phyloP scores from a whole-genome alignment of 30 jellyfish, hydroid and myxozoan species.

The Nemopilema nomurai region DNA sequence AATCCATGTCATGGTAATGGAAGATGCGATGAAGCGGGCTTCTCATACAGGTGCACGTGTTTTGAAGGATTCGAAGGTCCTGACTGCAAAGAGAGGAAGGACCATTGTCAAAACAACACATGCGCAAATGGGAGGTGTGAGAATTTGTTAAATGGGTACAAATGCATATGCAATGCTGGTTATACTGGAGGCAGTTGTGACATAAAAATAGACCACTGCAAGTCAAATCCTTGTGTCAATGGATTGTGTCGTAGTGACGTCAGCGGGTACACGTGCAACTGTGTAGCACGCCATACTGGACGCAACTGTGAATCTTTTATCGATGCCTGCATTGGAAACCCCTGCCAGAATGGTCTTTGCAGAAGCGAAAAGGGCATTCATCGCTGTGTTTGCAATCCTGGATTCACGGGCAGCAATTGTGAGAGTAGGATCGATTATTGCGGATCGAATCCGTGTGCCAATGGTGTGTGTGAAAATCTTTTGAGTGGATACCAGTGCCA shows the following conservation, averaged over 20 bases:
- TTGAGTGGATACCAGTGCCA: slow-evolving; percentile 39
- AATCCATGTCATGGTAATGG: slow-evolving; percentile 60
- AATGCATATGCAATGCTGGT: slow-evolving; percentile 39
- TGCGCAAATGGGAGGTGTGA: slow-evolving; percentile 42
- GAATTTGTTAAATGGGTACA: slow-evolving; percentile 15
- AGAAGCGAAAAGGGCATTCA: not conserved
- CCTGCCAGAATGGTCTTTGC: slow-evolving; percentile 45
- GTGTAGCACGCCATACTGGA: slow-evolving; percentile 18
- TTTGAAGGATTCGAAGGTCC: slow-evolving; percentile 28
- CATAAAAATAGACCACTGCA: slow-evolving; percentile 16
- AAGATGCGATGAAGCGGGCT: slow-evolving; percentile 33
- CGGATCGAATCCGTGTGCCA: slow-evolving; percentile 39
- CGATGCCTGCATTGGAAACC: slow-evolving; percentile 47
- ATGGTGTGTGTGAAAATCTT: slow-evolving; percentile 47
- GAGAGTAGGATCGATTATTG: slow-evolving; percentile 38
- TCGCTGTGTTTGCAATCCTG: slow-evolving; percentile 34
- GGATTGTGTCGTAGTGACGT: slow-evolving; percentile 25
- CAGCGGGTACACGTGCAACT: slow-evolving; percentile 19
- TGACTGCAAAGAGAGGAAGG: slow-evolving; percentile 20
- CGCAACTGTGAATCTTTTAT: slow-evolving; percentile 23
- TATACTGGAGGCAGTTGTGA: slow-evolving; percentile 48
- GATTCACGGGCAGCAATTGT: slow-evolving; percentile 51
- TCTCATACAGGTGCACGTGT: slow-evolving; percentile 31
- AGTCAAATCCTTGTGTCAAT: slow-evolving; percentile 45
- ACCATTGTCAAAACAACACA: slow-evolving; percentile 17